These are phyloP conservation scores for Hiodon alosoides DNA, from an alignment of 2,113 vertebrate species.

Conservation along the genomic window DNA sequence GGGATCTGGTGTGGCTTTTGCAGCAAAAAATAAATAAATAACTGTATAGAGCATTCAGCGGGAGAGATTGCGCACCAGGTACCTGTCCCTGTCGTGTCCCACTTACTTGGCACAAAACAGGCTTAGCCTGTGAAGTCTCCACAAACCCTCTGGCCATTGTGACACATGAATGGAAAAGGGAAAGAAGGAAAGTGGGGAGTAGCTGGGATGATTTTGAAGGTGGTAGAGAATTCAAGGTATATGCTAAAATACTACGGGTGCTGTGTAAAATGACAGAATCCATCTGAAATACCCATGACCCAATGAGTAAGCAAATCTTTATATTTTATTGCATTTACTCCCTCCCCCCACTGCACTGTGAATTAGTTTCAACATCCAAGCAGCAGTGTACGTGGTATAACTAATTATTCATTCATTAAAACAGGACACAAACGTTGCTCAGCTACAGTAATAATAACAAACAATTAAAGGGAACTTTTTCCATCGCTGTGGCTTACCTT, in stretches of 20 bases:
- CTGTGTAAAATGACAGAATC: background rate
- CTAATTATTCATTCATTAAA: too few relatives aligned
- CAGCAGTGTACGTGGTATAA: too few relatives aligned
- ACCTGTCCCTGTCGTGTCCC: conserved; percentile 11
- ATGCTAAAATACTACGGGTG: background rate
- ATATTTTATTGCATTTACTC: too few relatives aligned
- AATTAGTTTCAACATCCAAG: too few relatives aligned
- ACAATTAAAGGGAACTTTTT: too few relatives aligned
- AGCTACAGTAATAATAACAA: too few relatives aligned
- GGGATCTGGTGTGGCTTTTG: background rate
- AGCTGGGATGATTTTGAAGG: background rate
- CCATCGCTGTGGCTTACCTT: too few relatives aligned
- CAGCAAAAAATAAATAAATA: background rate
- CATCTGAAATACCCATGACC: background rate
- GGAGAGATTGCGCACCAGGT: background rate
- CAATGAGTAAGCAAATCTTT: background rate
- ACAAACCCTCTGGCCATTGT: conserved; percentile 9
- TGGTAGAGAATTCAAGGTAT: background rate
- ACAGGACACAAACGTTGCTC: too few relatives aligned
- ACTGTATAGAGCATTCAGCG: background rate
- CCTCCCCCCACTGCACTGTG: too few relatives aligned
- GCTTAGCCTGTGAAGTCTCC: background rate
- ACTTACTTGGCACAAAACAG: conserved; percentile 6
- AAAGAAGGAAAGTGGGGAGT: background rate
- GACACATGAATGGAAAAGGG: background rate